phyloP scores from a whole-genome alignment of 1,140 invertebrate species.

The Caenorhabditis tropicalis region DNA sequence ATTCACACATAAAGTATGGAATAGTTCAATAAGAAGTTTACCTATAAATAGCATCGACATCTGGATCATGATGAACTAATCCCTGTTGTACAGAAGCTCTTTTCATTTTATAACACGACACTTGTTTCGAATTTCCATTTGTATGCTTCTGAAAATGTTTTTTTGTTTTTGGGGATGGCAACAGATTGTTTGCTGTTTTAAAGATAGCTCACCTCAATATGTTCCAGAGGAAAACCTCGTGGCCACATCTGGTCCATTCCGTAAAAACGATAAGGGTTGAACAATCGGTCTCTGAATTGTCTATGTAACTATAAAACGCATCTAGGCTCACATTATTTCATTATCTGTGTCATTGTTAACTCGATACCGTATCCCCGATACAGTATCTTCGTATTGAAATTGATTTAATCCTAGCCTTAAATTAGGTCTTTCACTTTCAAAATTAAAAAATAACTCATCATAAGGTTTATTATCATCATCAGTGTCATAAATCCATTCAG shows the following conservation, averaged over 20 bases:
- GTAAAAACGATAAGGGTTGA: conserved; percentile 71
- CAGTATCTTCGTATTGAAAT: neutral
- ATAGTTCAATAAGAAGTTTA: conserved; percentile 53
- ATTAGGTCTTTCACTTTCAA: too few relatives aligned
- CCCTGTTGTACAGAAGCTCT: conserved; percentile 70
- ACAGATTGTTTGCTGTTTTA: too few relatives aligned
- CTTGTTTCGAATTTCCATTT: neutral
- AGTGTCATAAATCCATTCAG: conserved; percentile 56
- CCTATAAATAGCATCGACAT: conserved; percentile 72
- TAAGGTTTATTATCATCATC: conserved; percentile 45
- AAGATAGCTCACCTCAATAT: conserved; percentile 52
- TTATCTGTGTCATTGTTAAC: neutral
- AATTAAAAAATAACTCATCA: neutral
- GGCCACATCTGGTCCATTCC: conserved; percentile 71
- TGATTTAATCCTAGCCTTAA: neutral
- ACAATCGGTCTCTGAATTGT: neutral
- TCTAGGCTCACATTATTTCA: too few relatives aligned
- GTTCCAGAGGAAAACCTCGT: conserved; percentile 68
- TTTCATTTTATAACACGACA: conserved; percentile 29
- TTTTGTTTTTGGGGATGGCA: too few relatives aligned
- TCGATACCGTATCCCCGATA: neutral
- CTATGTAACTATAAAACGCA: too few relatives aligned
- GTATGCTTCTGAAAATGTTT: neutral
- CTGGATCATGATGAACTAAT: conserved; percentile 72
- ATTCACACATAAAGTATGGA: too few relatives aligned